Conservation (phyloP, 2,888 invertebrate species). For the Agonopterix heracliana region DNA sequence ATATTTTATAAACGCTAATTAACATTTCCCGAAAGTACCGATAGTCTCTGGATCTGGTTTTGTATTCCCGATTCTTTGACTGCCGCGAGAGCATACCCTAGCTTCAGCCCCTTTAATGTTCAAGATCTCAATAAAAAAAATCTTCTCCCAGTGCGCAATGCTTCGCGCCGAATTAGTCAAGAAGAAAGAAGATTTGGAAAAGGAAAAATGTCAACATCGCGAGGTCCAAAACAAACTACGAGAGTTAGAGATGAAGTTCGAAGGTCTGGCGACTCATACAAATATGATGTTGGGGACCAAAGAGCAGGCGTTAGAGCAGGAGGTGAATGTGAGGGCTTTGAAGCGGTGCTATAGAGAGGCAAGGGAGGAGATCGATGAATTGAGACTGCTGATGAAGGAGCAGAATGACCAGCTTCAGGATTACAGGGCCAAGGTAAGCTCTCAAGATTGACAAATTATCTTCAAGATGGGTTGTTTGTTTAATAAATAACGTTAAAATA, state of each 20-base stretch:
- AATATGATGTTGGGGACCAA: constrained; percentile 70
- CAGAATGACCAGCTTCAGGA: constrained; percentile 81
- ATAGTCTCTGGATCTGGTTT: too few relatives aligned
- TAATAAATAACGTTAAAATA: not conserved
- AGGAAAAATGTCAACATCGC: constrained; percentile 75
- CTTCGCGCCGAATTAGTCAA: constrained; percentile 52
- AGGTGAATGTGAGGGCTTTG: constrained; percentile 57
- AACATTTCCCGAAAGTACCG: too few relatives aligned
- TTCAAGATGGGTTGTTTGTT: not conserved
- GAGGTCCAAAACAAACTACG: constrained; percentile 59
- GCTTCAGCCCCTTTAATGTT: too few relatives aligned
- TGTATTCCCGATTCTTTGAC: too few relatives aligned
- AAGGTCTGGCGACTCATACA: constrained; percentile 51
- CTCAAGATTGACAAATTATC: too few relatives aligned
- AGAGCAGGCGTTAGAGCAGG: constrained; percentile 78
- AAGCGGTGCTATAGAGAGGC: constrained; percentile 78
- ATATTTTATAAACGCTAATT: too few relatives aligned
- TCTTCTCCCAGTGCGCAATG: constrained; percentile 48
- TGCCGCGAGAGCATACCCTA: too few relatives aligned
- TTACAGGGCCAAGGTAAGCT: constrained; percentile 80
- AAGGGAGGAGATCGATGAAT: constrained; percentile 74
- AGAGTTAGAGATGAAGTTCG: constrained; percentile 58
- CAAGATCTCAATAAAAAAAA: too few relatives aligned
- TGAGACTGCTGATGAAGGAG: constrained; percentile 78
- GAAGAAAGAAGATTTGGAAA: constrained; percentile 75